Evolutionary conservation across 2,888 invertebrate species (phyloP).

Genomic region (Latrodectus elegans): DNA sequence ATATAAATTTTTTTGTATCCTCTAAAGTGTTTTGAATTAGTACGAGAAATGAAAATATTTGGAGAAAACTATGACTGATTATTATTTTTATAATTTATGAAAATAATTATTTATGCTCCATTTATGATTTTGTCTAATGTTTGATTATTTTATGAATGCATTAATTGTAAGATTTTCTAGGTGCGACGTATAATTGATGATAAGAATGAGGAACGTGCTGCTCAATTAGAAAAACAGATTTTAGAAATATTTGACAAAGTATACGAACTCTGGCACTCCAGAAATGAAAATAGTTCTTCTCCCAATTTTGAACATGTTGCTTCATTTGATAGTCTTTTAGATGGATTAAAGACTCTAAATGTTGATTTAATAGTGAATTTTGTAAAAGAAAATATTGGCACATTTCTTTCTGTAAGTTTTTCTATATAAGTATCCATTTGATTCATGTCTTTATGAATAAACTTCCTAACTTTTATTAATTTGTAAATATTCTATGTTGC

Average conservation of each 20-base stretch:
- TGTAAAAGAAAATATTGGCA: conserved; percentile 92
- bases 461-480: too few relatives aligned
- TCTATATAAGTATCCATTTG: neutral
- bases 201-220: conserved; percentile 67
- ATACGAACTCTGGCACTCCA: conserved; percentile 92
- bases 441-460: too few relatives aligned
- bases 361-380: conserved; percentile 85
- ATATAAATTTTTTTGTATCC: too few relatives aligned
- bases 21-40: too few relatives aligned
- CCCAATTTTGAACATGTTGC: conserved; percentile 67
- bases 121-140: neutral
- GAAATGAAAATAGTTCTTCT: conserved; percentile 72
- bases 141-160: too few relatives aligned
- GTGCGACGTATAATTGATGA: conserved; percentile 67
- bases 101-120: neutral
- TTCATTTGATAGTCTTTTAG: conserved; percentile 71
- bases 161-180: conserved; percentile 13
- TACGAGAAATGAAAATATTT: too few relatives aligned
- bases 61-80: too few relatives aligned
- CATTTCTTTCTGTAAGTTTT: conserved; percentile 82
- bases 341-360: conserved; percentile 77
- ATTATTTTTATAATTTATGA: too few relatives aligned
- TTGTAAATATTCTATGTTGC: too few relatives aligned
- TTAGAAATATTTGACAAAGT: conserved; percentile 94
- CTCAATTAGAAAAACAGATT: conserved; percentile 89